Evolutionary conservation across 2,113 vertebrate genomes (phyloP).

Genomic region (Zapus hudsonius): DNA sequence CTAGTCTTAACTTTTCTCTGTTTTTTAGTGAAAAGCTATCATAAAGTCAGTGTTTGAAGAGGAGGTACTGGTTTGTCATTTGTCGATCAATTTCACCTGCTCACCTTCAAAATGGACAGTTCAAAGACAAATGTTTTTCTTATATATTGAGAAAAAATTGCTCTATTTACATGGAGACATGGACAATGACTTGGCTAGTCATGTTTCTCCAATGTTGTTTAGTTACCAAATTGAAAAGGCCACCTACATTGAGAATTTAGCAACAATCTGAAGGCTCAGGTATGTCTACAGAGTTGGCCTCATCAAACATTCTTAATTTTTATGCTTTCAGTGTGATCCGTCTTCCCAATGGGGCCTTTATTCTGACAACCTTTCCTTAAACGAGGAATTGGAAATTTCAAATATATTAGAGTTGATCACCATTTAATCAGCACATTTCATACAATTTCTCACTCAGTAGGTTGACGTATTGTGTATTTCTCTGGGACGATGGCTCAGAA

Average conservation of each 20-base stretch:
- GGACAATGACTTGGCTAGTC: neutral
- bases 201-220: neutral
- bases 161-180: neutral
- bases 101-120: constrained; percentile 22
- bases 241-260: neutral
- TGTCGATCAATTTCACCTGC: neutral
- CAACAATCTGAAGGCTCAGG: neutral
- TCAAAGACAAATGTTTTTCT: neutral
- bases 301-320: neutral
- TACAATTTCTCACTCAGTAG: neutral
- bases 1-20: neutral
- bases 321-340: neutral
- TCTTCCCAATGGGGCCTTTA: neutral
- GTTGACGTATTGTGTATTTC: neutral
- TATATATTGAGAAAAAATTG: neutral
- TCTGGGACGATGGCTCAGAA: neutral
- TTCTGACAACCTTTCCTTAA: constrained; percentile 25
- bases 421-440: neutral
- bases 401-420: neutral
- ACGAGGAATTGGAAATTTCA: constrained; percentile 5
- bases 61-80: neutral
- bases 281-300: neutral
- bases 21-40: neutral
- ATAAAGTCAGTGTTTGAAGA: neutral
- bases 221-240: neutral